Percentiles rank a stretch among this genome's conserved stretches.
These are phyloP conservation scores for Agonopterix subpropinquella DNA, from an alignment of 2,888 invertebrate genomes.

Conservation along the genomic window DNA sequence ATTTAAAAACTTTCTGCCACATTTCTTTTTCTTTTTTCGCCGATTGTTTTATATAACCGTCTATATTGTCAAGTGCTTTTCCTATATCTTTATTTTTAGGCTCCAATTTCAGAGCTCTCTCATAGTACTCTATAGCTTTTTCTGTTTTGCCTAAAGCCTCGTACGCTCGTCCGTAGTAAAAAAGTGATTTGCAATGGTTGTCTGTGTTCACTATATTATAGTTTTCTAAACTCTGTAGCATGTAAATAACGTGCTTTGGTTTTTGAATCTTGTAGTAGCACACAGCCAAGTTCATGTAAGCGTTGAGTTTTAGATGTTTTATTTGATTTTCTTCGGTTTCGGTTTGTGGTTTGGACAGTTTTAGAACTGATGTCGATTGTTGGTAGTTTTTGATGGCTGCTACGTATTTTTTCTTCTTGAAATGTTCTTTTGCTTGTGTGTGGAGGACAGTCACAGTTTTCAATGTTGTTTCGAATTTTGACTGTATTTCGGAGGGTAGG, in stretches of 20 bases:
- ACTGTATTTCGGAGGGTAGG: slow-evolving; percentile 49
- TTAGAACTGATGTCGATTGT: slow-evolving; percentile 42
- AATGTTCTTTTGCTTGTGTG: slow-evolving; percentile 39
- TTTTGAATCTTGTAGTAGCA: slow-evolving; percentile 55
- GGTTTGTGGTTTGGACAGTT: slow-evolving; percentile 34
- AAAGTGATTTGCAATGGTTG: slow-evolving; percentile 52
- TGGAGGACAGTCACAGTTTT: slow-evolving; percentile 48
- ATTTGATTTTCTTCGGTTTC: slow-evolving; percentile 32
- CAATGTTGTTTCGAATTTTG: slow-evolving; percentile 41
- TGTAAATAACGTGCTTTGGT: slow-evolving; percentile 47
- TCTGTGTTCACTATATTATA: slow-evolving; percentile 36
- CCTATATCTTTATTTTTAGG: slow-evolving; percentile 63
- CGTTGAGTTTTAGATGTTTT: slow-evolving; percentile 38
- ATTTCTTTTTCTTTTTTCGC: slow-evolving; percentile 37
- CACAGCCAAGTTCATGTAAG: slow-evolving; percentile 50
- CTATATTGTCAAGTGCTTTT: slow-evolving; percentile 36
- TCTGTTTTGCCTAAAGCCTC: slow-evolving; percentile 45
- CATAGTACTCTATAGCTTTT: slow-evolving; percentile 43
- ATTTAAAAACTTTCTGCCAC: slow-evolving; percentile 51
- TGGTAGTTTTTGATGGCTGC: slow-evolving; percentile 50
- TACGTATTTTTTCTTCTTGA: slow-evolving; percentile 33
- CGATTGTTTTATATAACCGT: slow-evolving; percentile 31
- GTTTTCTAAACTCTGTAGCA: slow-evolving; percentile 49
- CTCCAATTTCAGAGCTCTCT: slow-evolving; percentile 56
- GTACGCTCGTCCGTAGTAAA: slow-evolving; percentile 50